Evolutionary conservation across 2,797 vertebrate species (phyloP).

Genomic region (Chrysocyon brachyurus): DNA sequence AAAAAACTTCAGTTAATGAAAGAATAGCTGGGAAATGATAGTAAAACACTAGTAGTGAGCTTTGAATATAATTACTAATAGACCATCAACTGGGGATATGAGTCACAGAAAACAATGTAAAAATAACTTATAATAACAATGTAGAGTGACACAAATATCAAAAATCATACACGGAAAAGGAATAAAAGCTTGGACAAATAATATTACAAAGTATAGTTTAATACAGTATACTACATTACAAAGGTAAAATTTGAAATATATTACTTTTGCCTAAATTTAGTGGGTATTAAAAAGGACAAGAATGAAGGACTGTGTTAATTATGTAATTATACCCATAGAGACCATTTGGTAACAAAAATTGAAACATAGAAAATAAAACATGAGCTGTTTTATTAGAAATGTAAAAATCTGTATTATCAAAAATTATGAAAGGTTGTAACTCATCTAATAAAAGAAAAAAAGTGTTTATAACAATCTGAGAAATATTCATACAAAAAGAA

Average conservation of each 20-base stretch:
- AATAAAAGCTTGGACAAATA: not conserved
- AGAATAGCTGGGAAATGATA: not conserved
- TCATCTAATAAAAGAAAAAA: not conserved
- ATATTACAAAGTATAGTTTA: not conserved
- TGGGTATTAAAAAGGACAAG: not conserved
- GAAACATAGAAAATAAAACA: not conserved
- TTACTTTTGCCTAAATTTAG: not conserved
- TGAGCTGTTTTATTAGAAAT: not conserved
- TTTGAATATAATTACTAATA: not conserved
- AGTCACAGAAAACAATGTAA: not conserved
- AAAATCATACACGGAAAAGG: not conserved
- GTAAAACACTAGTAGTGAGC: not conserved
- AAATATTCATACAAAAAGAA: not conserved
- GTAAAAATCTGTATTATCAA: not conserved
- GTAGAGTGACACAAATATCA: not conserved
- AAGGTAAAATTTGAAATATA: not conserved
- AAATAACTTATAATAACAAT: not conserved
- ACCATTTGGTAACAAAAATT: not conserved
- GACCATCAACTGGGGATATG: not conserved
- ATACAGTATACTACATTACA: not conserved
- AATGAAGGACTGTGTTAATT: not conserved
- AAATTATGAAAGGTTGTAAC: not conserved
- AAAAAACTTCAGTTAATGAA: not conserved
- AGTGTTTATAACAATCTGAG: not conserved
- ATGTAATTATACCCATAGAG: not conserved